Conservation (phyloP, 2,113 vertebrate species). For the Holacanthus passer region DNA sequence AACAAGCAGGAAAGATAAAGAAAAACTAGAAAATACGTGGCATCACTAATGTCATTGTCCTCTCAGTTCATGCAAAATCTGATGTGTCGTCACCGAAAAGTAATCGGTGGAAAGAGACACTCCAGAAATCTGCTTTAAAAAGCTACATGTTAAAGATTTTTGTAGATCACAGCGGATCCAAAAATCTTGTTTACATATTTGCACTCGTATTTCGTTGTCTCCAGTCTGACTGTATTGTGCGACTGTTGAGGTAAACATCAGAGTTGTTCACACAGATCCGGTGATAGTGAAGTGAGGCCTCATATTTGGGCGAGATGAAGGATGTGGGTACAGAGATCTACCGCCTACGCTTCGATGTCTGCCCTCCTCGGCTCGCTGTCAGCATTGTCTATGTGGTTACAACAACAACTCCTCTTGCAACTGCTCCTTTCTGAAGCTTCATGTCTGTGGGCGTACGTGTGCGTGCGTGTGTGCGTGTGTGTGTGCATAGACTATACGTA, state of each 20-base stretch:
- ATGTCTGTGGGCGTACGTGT: constrained; percentile 32
- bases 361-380: constrained; percentile 61
- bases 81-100: not conserved
- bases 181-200: not conserved
- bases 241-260: constrained; percentile 64
- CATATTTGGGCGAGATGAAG: constrained; percentile 65
- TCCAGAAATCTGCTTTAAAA: not conserved
- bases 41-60: not conserved
- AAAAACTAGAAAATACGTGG: constrained; percentile 7
- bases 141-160: not conserved
- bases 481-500: not conserved
- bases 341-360: constrained; percentile 67
- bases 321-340: constrained; percentile 74
- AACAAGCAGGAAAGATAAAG: constrained; percentile 40
- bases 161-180: not conserved
- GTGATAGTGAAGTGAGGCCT: constrained; percentile 59
- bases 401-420: constrained; percentile 66
- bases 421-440: constrained; percentile 54
- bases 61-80: constrained; percentile 43
- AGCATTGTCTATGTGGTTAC: constrained; percentile 65
- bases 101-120: not conserved
- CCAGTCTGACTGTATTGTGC: not conserved
- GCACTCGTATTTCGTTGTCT: not conserved
- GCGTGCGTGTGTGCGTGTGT: constrained; percentile 15
- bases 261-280: constrained; percentile 43